phyloP scores from a whole-genome alignment of 2,888 invertebrate species.

The Nephrotoma flavescens region DNA sequence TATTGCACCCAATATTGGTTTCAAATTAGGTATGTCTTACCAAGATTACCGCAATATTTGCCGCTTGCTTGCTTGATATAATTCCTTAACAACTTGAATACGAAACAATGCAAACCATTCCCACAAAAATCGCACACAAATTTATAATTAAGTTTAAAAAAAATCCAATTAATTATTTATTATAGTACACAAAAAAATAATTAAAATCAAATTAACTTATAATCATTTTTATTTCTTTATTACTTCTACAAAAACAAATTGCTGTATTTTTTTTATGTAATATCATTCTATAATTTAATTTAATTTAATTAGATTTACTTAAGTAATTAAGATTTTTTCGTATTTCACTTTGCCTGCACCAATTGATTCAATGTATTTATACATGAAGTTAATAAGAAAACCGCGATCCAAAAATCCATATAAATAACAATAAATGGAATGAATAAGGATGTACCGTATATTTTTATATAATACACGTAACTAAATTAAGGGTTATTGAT shows the following conservation, averaged over 20 bases:
- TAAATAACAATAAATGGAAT: not conserved
- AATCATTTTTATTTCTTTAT: not conserved
- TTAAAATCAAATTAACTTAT: not conserved
- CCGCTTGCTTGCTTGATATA: no score
- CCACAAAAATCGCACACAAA: not conserved
- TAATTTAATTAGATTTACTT: not conserved
- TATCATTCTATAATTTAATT: not conserved
- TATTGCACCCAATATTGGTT: no score
- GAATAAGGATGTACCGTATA: not conserved
- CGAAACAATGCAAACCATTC: not conserved
- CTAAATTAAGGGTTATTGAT: not conserved
- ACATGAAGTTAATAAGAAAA: no score
- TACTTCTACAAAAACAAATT: not conserved
- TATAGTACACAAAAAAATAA: not conserved
- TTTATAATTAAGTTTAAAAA: not conserved
- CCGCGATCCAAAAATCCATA: no score
- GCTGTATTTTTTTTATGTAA: not conserved
- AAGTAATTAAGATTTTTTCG: not conserved
- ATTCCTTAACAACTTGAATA: no score
- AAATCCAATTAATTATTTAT: not conserved
- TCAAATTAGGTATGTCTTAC: no score
- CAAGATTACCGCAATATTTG: no score
- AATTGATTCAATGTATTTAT: not conserved
- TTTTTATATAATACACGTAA: not conserved
- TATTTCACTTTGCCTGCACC: not conserved